Evolutionary conservation across 2,888 invertebrate species (phyloP).

Genomic region (Callyntrura guangdongensis): DNA sequence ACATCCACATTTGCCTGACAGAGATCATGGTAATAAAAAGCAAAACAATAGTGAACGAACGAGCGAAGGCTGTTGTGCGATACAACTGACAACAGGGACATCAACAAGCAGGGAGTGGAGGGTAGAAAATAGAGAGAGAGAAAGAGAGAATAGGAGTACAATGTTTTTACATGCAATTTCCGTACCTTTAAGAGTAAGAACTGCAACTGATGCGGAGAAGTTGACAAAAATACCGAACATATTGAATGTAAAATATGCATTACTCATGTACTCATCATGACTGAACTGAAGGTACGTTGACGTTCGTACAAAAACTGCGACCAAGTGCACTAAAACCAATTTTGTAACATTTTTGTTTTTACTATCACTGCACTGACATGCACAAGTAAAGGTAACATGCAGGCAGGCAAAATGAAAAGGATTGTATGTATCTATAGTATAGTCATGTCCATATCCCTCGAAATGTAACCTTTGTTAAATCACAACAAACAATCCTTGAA

Average conservation of each 20-base stretch:
- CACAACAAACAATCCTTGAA: slow-evolving; percentile 19
- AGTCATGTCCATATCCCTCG: not conserved
- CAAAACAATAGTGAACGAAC: slow-evolving; percentile 47
- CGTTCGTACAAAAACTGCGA: not conserved
- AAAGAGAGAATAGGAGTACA: too few relatives aligned
- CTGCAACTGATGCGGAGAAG: slow-evolving; percentile 23
- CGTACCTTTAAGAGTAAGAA: not conserved
- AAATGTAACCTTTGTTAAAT: not conserved
- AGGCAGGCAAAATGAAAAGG: not conserved
- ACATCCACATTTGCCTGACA: slow-evolving; percentile 56
- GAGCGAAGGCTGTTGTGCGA: slow-evolving; percentile 22
- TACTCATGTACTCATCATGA: slow-evolving; percentile 52
- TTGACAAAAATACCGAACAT: slow-evolving; percentile 62
- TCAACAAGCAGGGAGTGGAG: slow-evolving; percentile 46
- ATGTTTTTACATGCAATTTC: not conserved
- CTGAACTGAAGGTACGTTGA: not conserved
- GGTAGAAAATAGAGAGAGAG: not conserved
- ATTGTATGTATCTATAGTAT: not conserved
- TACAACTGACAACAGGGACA: not conserved
- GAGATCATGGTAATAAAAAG: slow-evolving; percentile 26
- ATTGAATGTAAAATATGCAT: slow-evolving; percentile 49
- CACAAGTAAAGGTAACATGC: not conserved
- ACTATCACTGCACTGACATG: too few relatives aligned
- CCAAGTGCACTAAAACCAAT: not conserved
- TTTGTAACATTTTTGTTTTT: not conserved